A percentile compares a stretch with the other conserved stretches of the same genome.
phyloP scores from a whole-genome alignment of 2,888 invertebrate species.

The Nebria brevicollis region DNA sequence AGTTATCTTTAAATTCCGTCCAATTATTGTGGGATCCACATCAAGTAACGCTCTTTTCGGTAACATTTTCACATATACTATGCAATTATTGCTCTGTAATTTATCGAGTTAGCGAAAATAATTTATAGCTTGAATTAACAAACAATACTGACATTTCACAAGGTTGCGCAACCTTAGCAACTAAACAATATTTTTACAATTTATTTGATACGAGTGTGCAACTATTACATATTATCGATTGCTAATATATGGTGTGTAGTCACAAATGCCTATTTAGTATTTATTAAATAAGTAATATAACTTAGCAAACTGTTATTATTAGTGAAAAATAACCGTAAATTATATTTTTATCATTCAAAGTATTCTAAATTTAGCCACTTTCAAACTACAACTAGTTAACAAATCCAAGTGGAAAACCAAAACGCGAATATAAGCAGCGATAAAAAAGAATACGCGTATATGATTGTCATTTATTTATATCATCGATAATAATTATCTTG shows the following conservation, averaged over 20 bases:
- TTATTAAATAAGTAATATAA: too few species aligned
- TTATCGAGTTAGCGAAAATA: conserved; percentile 2
- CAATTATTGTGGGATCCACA: conserved; percentile 60
- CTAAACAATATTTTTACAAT: neutral
- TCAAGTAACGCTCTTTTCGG: conserved; percentile 52
- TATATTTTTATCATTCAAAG: too few species aligned
- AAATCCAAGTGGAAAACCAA: too few species aligned
- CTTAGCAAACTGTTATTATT: too few species aligned
- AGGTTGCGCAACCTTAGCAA: conserved; percentile 31
- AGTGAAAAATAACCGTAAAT: too few species aligned
- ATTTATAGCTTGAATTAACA: neutral
- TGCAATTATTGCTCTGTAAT: neutral
- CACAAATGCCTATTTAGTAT: too few species aligned
- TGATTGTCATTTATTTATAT: neutral
- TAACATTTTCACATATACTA: conserved; percentile 23
- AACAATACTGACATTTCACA: conserved; percentile 36
- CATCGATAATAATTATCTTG: neutral
- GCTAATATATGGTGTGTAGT: too few species aligned
- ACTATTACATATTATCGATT: neutral
- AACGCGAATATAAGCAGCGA: too few species aligned
- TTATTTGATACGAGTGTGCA: neutral
- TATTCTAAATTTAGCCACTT: too few species aligned
- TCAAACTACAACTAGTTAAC: too few species aligned
- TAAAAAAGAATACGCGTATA: too few species aligned
- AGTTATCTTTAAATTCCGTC: conserved; percentile 58